phyloP scores from a whole-genome alignment of 92 coral and sea anemone genomes.

The Metridium senile region DNA sequence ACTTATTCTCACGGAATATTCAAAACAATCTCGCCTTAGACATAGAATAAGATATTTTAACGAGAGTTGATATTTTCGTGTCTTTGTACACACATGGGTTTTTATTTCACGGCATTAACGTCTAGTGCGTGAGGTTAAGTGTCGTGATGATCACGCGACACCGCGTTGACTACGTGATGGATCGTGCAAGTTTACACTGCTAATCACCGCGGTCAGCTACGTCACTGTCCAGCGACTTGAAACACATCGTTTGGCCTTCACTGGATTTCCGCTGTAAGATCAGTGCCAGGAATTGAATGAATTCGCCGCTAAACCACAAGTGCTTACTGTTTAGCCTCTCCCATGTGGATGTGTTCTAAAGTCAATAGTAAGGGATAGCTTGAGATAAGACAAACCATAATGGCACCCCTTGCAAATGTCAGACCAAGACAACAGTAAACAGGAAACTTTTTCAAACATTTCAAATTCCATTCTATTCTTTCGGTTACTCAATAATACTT shows the following conservation, averaged over 20 bases:
- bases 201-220: constrained; percentile 47
- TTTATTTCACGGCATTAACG: neutral
- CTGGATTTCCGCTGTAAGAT: constrained; percentile 58
- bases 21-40: neutral
- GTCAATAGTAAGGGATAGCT: constrained; percentile 15
- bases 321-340: constrained; percentile 15
- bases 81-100: neutral
- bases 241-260: constrained; percentile 41
- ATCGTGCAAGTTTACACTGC: constrained; percentile 69
- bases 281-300: constrained; percentile 37
- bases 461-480: constrained; percentile 8
- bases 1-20: constrained; percentile 14
- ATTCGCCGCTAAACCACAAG: constrained; percentile 41
- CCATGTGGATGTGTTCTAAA: constrained; percentile 25
- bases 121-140: constrained; percentile 42
- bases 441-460: constrained; percentile 46
- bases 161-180: constrained; percentile 81
- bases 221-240: constrained; percentile 42
- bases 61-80: neutral
- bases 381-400: neutral
- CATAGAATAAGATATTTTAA: neutral
- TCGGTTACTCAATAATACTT: neutral
- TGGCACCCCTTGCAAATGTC: constrained; percentile 12
- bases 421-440: constrained; percentile 22
- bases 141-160: constrained; percentile 55